Conservation (phyloP, 1,140 invertebrate species). For the Lasioglossum albipes region DNA sequence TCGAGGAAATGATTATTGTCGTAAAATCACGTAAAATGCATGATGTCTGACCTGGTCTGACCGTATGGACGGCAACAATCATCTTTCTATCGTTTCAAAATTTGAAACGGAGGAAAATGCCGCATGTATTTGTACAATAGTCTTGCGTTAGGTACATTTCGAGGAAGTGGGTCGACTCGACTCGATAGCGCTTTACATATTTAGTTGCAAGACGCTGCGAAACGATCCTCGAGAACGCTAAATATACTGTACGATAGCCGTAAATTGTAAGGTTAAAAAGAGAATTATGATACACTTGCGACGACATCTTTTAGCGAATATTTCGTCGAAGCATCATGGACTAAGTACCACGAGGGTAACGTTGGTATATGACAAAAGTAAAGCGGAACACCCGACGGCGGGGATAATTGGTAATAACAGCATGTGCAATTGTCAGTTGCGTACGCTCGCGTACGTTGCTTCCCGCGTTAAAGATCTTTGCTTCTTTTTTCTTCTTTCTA, state of each 20-base stretch:
- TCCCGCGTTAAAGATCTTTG: slow-evolving; percentile 8
- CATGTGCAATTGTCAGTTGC: not conserved
- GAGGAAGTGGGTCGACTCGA: no score
- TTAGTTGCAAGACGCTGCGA: slow-evolving; percentile 12
- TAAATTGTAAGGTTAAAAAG: slow-evolving; percentile 1
- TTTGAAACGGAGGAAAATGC: no score
- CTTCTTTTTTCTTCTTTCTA: slow-evolving; percentile 29
- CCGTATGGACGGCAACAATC: no score
- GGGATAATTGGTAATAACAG: slow-evolving; percentile 72
- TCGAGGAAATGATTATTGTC: no score
- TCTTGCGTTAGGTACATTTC: no score
- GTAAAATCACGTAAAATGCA: no score
- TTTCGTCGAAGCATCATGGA: slow-evolving; percentile 10
- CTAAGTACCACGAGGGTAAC: not conserved
- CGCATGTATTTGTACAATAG: no score
- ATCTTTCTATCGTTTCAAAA: no score
- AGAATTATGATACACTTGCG: slow-evolving; percentile 38
- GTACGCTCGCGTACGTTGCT: not conserved
- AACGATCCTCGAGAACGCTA: not conserved
- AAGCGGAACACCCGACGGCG: slow-evolving; percentile 60
- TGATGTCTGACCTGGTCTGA: no score
- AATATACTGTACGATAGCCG: not conserved
- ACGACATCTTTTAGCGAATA: not conserved
- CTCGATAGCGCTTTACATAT: no score
- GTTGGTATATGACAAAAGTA: slow-evolving; percentile 4